Evolutionary conservation across 2,113 vertebrate genomes (phyloP).

Genomic region (Ahaetulla prasina): DNA sequence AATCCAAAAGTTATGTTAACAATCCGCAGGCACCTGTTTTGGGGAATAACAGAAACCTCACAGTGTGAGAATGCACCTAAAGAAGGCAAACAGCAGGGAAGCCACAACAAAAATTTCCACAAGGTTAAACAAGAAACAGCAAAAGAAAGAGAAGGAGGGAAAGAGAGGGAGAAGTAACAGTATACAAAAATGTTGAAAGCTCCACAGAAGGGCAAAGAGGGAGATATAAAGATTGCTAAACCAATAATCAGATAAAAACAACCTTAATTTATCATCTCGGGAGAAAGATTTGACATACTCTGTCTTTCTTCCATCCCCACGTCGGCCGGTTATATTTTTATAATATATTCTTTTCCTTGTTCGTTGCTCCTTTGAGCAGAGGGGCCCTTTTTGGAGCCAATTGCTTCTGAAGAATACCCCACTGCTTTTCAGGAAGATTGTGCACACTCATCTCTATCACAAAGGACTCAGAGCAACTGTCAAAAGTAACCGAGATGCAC

Average conservation of each 20-base stretch:
- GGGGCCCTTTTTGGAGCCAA: neutral
- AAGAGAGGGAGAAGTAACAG: neutral
- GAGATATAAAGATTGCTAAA: constrained; percentile 5
- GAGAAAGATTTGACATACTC: neutral
- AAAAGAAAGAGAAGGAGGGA: constrained; percentile 5
- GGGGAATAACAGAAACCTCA: neutral
- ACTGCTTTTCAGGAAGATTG: neutral
- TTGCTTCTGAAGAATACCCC: neutral
- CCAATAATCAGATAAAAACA: neutral
- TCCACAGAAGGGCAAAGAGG: neutral
- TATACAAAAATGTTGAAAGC: constrained; percentile 1
- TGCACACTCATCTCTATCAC: neutral
- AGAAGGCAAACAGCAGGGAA: constrained; percentile 10
- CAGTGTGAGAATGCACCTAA: neutral
- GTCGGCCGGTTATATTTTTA: neutral
- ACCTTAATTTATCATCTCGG: neutral
- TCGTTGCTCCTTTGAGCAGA: neutral
- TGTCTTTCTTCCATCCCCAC: neutral
- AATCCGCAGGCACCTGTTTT: neutral
- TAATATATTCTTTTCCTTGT: neutral
- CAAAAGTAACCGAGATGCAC: neutral
- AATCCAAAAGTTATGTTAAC: neutral
- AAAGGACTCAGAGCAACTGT: neutral
- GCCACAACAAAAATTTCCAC: constrained; percentile 12
- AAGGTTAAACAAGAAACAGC: constrained; percentile 18